Evolutionary conservation across 37 sponge, comb jelly and placozoan genomes (phyloP).

Genomic region (Aphrocallistes beatrix): DNA sequence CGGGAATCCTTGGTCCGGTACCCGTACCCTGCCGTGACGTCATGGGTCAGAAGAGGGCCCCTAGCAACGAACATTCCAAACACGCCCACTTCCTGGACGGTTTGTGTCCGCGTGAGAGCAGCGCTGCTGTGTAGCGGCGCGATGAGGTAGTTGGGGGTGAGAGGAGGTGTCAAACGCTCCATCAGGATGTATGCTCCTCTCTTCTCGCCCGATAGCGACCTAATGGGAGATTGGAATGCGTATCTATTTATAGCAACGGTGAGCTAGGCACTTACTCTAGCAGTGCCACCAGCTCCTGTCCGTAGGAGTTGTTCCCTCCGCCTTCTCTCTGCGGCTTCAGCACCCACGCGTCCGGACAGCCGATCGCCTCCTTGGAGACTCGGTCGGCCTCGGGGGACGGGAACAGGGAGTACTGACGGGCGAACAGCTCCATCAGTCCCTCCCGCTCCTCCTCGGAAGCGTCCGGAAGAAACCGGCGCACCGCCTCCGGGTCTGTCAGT

Average conservation of each 20-base stretch:
- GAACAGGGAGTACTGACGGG: not conserved
- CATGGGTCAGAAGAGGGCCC: not conserved
- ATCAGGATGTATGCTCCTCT: not conserved
- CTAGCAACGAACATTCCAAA: not conserved
- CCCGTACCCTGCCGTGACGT: not conserved
- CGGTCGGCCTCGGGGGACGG: not conserved
- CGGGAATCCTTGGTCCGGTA: not conserved
- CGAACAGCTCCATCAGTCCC: not conserved
- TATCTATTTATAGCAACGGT: no score
- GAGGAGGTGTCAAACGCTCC: not conserved
- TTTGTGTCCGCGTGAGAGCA: not conserved
- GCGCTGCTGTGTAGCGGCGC: not conserved
- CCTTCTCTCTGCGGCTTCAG: conserved; percentile 38
- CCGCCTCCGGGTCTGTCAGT: not conserved
- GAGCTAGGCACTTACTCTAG: not conserved
- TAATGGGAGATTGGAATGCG: no score
- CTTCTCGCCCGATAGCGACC: not conserved
- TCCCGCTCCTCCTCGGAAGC: not conserved
- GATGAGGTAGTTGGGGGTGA: not conserved
- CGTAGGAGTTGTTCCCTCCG: conserved; percentile 31
- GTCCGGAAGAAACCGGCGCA: not conserved
- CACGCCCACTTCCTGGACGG: not conserved
- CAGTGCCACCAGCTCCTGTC: conserved; percentile 22
- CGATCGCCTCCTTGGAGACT: not conserved
- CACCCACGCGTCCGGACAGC: conserved; percentile 21